phyloP scores from a whole-genome alignment of 1,140 invertebrate genomes.

The Diabrotica undecimpunctata region DNA sequence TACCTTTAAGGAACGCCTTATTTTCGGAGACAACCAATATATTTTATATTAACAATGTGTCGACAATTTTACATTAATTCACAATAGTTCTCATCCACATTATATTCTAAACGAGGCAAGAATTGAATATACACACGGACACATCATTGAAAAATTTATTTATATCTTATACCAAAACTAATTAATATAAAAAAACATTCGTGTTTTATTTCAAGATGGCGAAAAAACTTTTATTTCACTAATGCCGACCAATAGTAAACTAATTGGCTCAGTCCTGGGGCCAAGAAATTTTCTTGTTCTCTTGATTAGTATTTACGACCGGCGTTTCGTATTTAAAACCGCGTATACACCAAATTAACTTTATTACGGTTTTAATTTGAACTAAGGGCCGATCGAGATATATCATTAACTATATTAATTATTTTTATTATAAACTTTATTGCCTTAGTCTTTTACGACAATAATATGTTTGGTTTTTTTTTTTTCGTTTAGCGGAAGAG shows the following conservation, averaged over 20 bases:
- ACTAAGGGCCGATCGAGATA: not conserved
- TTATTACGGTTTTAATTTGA: not conserved
- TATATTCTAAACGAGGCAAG: no score
- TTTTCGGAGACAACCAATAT: no score
- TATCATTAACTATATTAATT: not conserved
- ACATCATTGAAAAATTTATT: no score
- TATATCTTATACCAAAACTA: not conserved
- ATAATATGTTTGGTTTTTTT: no score
- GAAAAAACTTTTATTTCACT: slow-evolving; percentile 27
- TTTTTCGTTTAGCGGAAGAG: no score
- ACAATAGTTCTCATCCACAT: no score
- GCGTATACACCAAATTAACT: not conserved
- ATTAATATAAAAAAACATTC: not conserved
- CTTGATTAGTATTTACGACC: slow-evolving; percentile 36
- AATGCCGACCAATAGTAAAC: slow-evolving; percentile 31
- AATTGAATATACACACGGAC: no score
- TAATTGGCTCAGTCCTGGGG: slow-evolving; percentile 31
- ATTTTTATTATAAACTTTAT: not conserved
- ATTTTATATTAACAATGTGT: not conserved
- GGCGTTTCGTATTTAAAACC: slow-evolving; percentile 27
- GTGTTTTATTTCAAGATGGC: slow-evolving; percentile 22
- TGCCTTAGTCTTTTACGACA: no score
- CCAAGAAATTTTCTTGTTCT: slow-evolving; percentile 25
- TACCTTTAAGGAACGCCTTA: no score
- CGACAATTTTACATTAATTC: no score